Conservation (phyloP, 2,113 vertebrate species). For the Agapornis roseicollis region DNA sequence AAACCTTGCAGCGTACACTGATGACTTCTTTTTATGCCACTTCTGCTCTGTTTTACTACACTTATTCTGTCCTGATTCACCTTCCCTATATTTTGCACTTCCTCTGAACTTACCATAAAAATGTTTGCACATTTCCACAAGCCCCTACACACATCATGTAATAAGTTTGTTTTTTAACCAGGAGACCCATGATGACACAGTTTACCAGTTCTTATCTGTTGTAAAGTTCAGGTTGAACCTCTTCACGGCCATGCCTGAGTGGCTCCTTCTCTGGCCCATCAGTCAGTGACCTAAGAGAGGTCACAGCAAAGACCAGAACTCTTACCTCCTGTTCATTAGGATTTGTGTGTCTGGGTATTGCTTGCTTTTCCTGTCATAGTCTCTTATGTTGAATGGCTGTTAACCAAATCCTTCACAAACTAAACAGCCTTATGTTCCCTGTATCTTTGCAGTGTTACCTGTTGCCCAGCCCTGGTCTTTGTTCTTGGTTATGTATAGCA, state of each 20-base stretch:
- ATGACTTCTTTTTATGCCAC: background rate
- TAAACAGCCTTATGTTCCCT: background rate
- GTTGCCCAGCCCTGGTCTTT: background rate
- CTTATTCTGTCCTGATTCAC: background rate
- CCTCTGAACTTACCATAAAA: background rate
- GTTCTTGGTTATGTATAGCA: background rate
- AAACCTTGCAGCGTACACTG: background rate
- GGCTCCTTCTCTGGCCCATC: background rate
- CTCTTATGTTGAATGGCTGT: background rate
- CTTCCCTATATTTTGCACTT: background rate
- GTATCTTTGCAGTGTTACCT: background rate
- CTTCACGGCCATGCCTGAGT: background rate
- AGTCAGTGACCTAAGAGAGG: background rate
- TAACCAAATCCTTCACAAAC: background rate
- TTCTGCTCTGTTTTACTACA: fast-evolving
- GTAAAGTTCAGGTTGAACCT: background rate
- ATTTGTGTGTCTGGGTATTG: background rate
- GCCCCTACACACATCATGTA: background rate
- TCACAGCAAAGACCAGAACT: background rate
- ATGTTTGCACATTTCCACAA: background rate
- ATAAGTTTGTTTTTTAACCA: background rate
- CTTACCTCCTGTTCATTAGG: background rate
- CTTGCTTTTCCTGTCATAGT: background rate
- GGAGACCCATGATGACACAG: background rate
- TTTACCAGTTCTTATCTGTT: background rate